Conservation (phyloP, 2,797 vertebrate genomes). For the Xenopus petersii region DNA sequence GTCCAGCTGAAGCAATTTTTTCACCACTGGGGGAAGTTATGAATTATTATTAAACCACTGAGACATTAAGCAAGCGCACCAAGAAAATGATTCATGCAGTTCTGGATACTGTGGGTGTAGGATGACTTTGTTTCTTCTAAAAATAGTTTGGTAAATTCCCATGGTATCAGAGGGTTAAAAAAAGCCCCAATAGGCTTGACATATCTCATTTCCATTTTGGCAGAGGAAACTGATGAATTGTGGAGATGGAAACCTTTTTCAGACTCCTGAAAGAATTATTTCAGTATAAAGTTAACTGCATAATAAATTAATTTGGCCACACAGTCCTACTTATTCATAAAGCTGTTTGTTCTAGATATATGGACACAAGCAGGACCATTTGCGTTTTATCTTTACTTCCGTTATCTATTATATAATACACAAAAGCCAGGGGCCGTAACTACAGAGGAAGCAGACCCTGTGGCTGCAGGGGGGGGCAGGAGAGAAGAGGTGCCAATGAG, state of each 20-base stretch:
- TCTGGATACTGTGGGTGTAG: slow-evolving; percentile 6
- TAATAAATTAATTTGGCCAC: not conserved
- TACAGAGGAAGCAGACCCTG: no score
- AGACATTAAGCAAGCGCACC: not conserved
- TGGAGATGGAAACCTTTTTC: slow-evolving; percentile 33
- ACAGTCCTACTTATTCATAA: not conserved
- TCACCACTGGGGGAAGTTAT: no score
- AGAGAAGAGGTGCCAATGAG: no score
- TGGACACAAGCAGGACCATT: no score
- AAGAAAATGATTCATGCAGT: not conserved
- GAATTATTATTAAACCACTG: not conserved
- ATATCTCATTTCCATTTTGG: slow-evolving; percentile 41
- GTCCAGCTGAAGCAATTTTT: no score
- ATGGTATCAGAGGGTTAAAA: slow-evolving; percentile 31
- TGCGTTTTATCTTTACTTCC: no score
- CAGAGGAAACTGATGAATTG: slow-evolving; percentile 34
- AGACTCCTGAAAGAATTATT: not conserved
- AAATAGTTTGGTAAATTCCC: slow-evolving; percentile 7
- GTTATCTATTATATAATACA: no score
- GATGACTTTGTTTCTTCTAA: slow-evolving; percentile 7
- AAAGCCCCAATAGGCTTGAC: slow-evolving; percentile 4
- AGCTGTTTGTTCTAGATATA: no score
- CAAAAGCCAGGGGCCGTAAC: no score
- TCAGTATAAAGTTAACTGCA: slow-evolving; percentile 9
- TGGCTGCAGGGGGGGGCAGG: no score